Evolutionary conservation across 2,797 vertebrate genomes (phyloP), one percentile per base, ranked within the genome.

Genomic region (Lutjanus campechanus): DNA sequence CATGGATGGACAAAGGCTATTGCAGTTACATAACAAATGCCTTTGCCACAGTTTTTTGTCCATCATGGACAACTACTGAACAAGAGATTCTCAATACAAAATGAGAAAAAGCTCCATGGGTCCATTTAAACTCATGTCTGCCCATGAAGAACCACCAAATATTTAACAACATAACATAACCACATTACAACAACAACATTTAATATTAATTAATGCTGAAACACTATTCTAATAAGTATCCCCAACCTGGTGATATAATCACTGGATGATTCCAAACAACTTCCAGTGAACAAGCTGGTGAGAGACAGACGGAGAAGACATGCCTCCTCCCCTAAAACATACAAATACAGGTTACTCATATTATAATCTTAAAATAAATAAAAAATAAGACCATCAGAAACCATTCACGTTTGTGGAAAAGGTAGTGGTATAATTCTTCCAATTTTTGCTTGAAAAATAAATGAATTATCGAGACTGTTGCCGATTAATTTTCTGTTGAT

Each of bases 271-370:
- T 90, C 56, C 50, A 94, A 64, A 74, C 87, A 82, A 22, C 58
- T 74, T 74, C 88, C 92, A 25, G 90, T 83, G 67, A 94, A 92
- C 25, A 94, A 73, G 69, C 77, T 92, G 85, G 75, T 89, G 65
- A 95, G 85, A n/a, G 93, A 95, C 49, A 95, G 76, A 15, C 91
- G 92, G 46, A 95, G 92, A 62, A 95, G 91, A 78, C 88, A 90
- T 0, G 93, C 93, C 69, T 92, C 93, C 67, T 95, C 94, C 56
- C 93, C 93, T 94, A 40, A 75, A 84, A 83, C 15, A 76, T 17
- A 87, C 67, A 85, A 46, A 87, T 4, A 71, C 59, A 73, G 25
- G 12, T 20, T 17, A 41, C 0, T 71, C 25, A 16, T 6, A 20
- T 43, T 25, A 36, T 36, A 36, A 4, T 36, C 29, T 25, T 25